Evolutionary conservation across 2,797 vertebrate genomes (phyloP), one percentile per base, ranked within the genome.

Genomic region (Coranthus polyacanthus): DNA sequence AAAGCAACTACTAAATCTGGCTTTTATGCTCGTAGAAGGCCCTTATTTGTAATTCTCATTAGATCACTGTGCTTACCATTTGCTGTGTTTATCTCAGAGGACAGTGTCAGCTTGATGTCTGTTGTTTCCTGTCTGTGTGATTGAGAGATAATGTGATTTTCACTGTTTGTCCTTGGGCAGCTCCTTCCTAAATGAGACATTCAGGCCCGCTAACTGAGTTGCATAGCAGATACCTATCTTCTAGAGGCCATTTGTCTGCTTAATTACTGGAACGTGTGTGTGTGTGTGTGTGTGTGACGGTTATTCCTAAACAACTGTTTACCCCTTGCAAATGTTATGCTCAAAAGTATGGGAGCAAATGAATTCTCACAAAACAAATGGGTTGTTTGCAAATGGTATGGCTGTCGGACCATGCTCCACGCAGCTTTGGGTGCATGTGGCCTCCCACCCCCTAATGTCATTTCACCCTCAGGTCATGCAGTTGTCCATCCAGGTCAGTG

Each of bases 131-230:
- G 63, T 67, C 72, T 65, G 72, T 62, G 56, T 79, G 86, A 87
- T 83, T 54, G 82, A 84, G 77, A 75, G 79, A 85, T 89, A 85
- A 91, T 89, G 78, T 68, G 79, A 88, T 90, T 89, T 85, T 68
- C 79, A 62, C 78, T 75, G 72, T 75, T 64, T 85, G 77, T 88
- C 85, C 85, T 64, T 41, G 58, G 84, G 82, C 85, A 75, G 87
- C 75, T 84, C 51, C 71, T 60, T 79, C 52, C 74, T 82, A 72
- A 89, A 89, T 81, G 81, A 84, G 58, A 74, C 59, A 60, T 81
- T 85, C 69, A 80, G 82, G 80, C 53, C 64, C 2, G 56, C 71
- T 90, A 84, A 87, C 77, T 36, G 77, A 82, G 81, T 82, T 89
- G 79, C 18, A 21, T 53, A 34, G 67, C 68, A 81, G 86, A 91